Conservation (phyloP, 2,888 invertebrate species). For the Caenorhabditis doughertyi region DNA sequence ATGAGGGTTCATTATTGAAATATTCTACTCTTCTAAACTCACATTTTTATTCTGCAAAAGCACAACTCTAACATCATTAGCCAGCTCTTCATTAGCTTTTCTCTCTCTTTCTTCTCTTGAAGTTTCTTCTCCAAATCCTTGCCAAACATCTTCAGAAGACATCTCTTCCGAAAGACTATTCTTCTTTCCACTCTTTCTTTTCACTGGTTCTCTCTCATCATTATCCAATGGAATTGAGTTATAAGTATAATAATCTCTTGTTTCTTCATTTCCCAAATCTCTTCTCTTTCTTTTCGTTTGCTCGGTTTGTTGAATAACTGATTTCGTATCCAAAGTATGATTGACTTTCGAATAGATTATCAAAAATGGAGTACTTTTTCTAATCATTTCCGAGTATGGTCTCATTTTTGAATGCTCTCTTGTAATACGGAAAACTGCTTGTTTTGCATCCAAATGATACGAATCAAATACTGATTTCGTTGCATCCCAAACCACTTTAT, state of each 20-base stretch:
- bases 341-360: constrained; percentile 69
- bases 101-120: constrained; percentile 59
- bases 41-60: constrained; percentile 64
- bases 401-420: constrained; percentile 68
- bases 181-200: constrained; percentile 37
- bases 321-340: constrained; percentile 66
- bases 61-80: constrained; percentile 71
- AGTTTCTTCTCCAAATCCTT: constrained; percentile 68
- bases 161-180: constrained; percentile 51
- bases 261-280: constrained; percentile 51
- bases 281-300: constrained; percentile 63
- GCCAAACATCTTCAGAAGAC: constrained; percentile 67
- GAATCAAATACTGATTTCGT: constrained; percentile 69
- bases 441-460: constrained; percentile 66
- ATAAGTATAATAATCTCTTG: constrained; percentile 58
- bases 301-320: constrained; percentile 59
- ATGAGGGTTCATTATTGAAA: no score
- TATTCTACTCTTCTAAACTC: constrained; percentile 3
- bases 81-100: constrained; percentile 54
- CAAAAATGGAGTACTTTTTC: constrained; percentile 69
- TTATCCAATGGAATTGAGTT: constrained; percentile 60
- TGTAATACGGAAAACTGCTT: constrained; percentile 66
- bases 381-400: constrained; percentile 69
- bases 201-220: constrained; percentile 41
- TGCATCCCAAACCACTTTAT: constrained; percentile 69